Evolutionary conservation across 2,113 vertebrate genomes (phyloP), one percentile per base, ranked within the genome.

Genomic region (Nipponia nippon): DNA sequence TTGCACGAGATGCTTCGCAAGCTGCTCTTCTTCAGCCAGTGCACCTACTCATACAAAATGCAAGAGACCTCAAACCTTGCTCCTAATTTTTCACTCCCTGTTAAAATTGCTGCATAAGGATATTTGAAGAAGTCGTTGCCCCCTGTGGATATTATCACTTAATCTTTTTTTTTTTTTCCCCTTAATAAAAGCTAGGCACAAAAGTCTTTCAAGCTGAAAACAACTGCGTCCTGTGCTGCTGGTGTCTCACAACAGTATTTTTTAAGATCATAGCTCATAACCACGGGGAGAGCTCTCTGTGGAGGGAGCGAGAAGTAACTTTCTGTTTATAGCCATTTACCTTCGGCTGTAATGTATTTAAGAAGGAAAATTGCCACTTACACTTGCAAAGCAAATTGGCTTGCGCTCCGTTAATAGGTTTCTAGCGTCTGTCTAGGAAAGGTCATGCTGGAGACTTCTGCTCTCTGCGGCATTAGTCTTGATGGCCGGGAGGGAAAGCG

Each of bases 371-470:
- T 98, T 96, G 97, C 94, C 95, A 94, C 97, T 98, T 97, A 97
- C 86, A 94, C 96, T 97, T 97, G 97, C 97, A 94, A 83, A 98
- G 97, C 94, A 98, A 98, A 98, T 98, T 97, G 97, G 97, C 95
- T 98, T 86, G 90, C 59, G 83, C 63, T 63, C 87, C 47, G 79
- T 97, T 97, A 97, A 98, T 95, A 91, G 97, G 90, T 97, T 98
- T 96, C 93, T 87, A 49, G 63, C 46, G 50, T 96, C 97, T 89
- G 92, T 93, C 94, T 87, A 96, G 93, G 96, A 98, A 98, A 98
- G 98, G 98, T 98, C 98, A 98, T 90, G 42, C 67, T 87, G 78
- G 76, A 97, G 97, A 82, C 93, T 98, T 58, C 47, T 53, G 83
- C 89, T 27, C 69, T 72, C 79, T 38, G 52, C 76, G 87, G 73